These are phyloP conservation scores for Sebastes trivittatus DNA, from an alignment of 2,797 vertebrate genomes.

Conservation along the genomic window DNA sequence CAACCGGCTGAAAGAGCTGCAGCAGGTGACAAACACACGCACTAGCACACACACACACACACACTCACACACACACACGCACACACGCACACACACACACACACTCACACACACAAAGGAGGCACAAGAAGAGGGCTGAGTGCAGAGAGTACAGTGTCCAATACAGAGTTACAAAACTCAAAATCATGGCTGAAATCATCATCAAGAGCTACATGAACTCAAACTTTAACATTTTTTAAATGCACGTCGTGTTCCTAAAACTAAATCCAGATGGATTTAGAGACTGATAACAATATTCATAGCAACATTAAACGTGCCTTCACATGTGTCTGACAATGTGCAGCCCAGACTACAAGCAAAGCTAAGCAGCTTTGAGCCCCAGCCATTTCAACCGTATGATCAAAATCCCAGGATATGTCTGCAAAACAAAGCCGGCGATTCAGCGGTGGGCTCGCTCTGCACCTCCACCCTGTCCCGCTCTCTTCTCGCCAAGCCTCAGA, in stretches of 20 bases:
- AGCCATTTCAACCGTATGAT: slow-evolving; percentile 63
- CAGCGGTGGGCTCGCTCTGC: slow-evolving; percentile 56
- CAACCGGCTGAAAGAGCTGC: slow-evolving; percentile 34
- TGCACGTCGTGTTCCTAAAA: neutral
- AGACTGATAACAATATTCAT: neutral
- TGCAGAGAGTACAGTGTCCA: neutral
- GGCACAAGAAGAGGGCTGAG: neutral
- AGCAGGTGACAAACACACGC: slow-evolving; percentile 56
- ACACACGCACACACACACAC: neutral
- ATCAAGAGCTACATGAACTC: neutral
- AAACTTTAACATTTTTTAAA: neutral
- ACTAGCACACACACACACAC: neutral
- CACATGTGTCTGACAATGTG: slow-evolving; percentile 40
- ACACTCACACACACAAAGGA: neutral
- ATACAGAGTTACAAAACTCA: neutral
- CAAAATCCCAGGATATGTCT: slow-evolving; percentile 71
- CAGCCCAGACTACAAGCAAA: slow-evolving; percentile 33
- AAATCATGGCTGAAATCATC: neutral
- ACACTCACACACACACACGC: neutral
- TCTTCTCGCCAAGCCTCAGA: slow-evolving; percentile 68
- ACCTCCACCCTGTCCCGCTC: slow-evolving; percentile 63
- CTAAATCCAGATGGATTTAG: neutral
- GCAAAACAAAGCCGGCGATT: slow-evolving; percentile 75
- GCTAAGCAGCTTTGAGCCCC: slow-evolving; percentile 60
- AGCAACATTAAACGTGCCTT: slow-evolving; percentile 30